Conservation (phyloP, 2,888 invertebrate genomes). For the Microplitis deprimator region DNA sequence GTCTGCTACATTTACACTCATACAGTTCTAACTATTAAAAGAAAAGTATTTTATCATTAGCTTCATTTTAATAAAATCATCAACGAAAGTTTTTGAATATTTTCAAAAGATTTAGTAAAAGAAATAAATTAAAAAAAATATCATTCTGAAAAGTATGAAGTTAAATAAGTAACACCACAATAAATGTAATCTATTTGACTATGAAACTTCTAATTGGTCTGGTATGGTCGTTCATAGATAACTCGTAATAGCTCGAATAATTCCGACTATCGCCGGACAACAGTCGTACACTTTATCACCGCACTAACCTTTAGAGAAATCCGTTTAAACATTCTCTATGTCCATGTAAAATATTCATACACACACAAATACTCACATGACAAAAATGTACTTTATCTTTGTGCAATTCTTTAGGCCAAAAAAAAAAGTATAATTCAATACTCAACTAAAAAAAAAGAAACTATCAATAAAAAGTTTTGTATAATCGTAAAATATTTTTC, state of each 20-base stretch:
- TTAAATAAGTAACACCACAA: neutral
- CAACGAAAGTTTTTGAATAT: neutral
- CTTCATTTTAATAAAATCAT: neutral
- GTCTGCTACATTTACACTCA: too few relatives aligned
- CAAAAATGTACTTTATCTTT: neutral
- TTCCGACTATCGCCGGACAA: constrained; percentile 13
- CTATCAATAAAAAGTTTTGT: neutral
- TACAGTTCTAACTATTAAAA: neutral
- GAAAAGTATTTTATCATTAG: neutral
- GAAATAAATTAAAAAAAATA: neutral
- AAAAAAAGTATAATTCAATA: neutral
- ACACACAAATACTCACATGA: neutral
- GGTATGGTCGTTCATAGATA: constrained; percentile 1
- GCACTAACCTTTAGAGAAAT: constrained; percentile 12
- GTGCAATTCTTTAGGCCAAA: neutral
- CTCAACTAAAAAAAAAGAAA: neutral
- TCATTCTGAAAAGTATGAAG: neutral
- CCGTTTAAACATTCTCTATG: neutral
- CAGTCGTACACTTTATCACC: constrained; percentile 10
- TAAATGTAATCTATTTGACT: neutral
- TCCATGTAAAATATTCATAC: neutral
- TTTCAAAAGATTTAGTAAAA: neutral
- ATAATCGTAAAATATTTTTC: neutral
- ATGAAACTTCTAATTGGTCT: neutral
- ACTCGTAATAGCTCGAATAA: constrained; percentile 12